phyloP scores from a whole-genome alignment of 2,888 invertebrate genomes.

The Hirtodrosophila duncani region DNA sequence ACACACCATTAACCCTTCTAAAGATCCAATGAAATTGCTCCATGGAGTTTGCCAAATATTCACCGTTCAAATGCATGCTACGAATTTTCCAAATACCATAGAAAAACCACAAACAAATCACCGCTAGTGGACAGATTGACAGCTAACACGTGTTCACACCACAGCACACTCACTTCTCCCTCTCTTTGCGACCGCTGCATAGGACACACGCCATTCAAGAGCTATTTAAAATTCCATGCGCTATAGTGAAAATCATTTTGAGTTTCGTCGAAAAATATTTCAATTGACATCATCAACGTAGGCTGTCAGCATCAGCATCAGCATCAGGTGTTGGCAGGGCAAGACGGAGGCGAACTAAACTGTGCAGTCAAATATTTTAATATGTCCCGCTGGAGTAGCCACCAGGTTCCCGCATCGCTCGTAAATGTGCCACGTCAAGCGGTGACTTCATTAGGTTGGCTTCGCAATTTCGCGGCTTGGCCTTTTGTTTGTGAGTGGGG shows the following conservation, averaged over 20 bases:
- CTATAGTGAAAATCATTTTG: slow-evolving; percentile 27
- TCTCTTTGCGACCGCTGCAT: slow-evolving; percentile 1
- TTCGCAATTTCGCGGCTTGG: too few relatives aligned
- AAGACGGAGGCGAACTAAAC: neutral
- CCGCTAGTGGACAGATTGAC: too few relatives aligned
- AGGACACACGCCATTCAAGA: slow-evolving; percentile 30
- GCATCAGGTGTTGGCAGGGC: slow-evolving; percentile 10
- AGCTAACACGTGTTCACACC: too few relatives aligned
- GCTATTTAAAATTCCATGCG: slow-evolving; percentile 47
- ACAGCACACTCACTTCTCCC: neutral
- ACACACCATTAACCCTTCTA: too few relatives aligned
- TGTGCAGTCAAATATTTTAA: slow-evolving; percentile 41
- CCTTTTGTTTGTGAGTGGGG: too few relatives aligned
- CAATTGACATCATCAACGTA: slow-evolving; percentile 26
- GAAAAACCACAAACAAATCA: too few relatives aligned
- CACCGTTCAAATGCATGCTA: too few relatives aligned
- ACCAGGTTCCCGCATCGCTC: slow-evolving; percentile 19
- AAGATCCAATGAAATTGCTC: too few relatives aligned
- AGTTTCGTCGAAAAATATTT: slow-evolving; percentile 16
- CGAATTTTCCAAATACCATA: too few relatives aligned
- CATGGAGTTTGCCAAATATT: too few relatives aligned
- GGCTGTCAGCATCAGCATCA: slow-evolving; percentile 20
- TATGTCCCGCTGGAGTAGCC: slow-evolving; percentile 22
- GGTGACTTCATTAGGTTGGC: slow-evolving; percentile 12
- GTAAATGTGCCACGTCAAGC: neutral